Evolutionary conservation across 2,113 vertebrate species (phyloP).

Genomic region (Egretta garzetta): DNA sequence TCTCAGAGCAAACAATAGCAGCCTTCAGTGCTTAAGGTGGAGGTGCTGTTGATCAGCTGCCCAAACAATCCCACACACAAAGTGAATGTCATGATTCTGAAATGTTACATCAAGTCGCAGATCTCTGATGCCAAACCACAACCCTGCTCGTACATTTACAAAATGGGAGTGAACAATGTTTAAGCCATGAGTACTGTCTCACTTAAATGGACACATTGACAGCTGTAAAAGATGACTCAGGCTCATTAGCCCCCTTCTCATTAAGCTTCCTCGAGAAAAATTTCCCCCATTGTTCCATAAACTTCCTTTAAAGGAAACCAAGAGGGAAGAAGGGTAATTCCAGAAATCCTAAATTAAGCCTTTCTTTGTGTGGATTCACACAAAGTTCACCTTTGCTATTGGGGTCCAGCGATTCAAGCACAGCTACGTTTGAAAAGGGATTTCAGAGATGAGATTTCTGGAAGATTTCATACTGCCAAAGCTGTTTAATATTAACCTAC

Average conservation of each 20-base stretch:
- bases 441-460: background rate
- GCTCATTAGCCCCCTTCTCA: conserved; percentile 15
- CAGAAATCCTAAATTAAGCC: background rate
- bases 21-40: background rate
- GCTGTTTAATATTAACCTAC: background rate
- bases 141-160: background rate
- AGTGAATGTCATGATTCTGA: background rate
- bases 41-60: conserved; percentile 37
- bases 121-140: conserved; percentile 22
- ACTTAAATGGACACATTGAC: background rate
- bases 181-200: conserved; percentile 24
- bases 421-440: background rate
- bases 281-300: background rate
- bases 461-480: background rate
- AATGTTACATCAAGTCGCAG: background rate
- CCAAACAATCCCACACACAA: background rate
- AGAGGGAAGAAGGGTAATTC: background rate
- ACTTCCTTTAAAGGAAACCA: conserved; percentile 3
- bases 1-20: conserved; percentile 13
- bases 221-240: conserved; percentile 22
- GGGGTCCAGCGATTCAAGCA: background rate
- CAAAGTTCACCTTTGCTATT: background rate
- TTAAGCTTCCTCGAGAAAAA: background rate
- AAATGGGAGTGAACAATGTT: background rate
- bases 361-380: background rate